Evolutionary conservation across 2,797 vertebrate genomes (phyloP), one percentile per base, ranked within the genome.

Genomic region (Darevskia mixta): DNA sequence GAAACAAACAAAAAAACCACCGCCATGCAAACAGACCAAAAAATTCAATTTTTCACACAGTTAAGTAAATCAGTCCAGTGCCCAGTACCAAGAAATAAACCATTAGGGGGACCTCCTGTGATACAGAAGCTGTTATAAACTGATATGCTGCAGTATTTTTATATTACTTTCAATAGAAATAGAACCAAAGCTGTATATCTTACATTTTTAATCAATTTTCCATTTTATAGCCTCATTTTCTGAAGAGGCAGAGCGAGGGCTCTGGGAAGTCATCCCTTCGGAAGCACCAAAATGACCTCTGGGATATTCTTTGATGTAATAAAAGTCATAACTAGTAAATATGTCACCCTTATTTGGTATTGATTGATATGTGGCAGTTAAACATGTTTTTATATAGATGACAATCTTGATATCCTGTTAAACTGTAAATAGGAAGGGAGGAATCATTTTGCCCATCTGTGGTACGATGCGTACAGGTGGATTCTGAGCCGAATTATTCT

Each of bases 201-300:
- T 88, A 91, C 15, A 83, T 93, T 95, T 94, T 94, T 92, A 95
- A 94, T 91, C 79, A 87, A 83, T 92, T 93, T 94, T 85, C 86
- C 81, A 84, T 94, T 94, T 93, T 90, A 92, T 73, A 86, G 29
- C 38, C 83, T 87, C 71, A 35, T 91, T 93, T 92, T 93, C 0
- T 1, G 88, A 87, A 88, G 86, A 85, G 92, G 82, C 64, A 72
- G 81, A 89, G 69, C 32, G 71, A 79, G 27, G 83, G 58, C 41
- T 94, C 32, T 87, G n/a, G 38, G 25, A 45, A 79, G 9, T 23
- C 7, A 58, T 76, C 55, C 43, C 35, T 89, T 35, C 55, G 5
- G 7, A 1, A 2, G 35, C 69, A 13, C 43, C 76, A 77, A 66
- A 66, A 85, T 5, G 35, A 91, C 77, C 90, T 93, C 88, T 73